Evolutionary conservation across 2,113 vertebrate genomes (phyloP).

Genomic region (Tetraodon nigroviridis): DNA sequence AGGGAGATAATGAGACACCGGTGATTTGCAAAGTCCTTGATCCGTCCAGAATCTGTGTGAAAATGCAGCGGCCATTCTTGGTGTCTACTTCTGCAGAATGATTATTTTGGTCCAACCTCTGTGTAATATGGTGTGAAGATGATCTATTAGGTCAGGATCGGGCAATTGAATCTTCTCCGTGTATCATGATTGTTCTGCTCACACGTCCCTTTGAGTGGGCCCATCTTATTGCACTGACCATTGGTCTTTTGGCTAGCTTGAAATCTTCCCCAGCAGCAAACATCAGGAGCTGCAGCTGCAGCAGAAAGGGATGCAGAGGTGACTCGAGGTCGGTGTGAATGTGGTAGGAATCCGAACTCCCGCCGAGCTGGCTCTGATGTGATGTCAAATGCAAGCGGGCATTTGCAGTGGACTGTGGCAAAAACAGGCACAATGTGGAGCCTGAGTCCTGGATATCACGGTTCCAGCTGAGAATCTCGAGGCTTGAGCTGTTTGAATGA

Average conservation of each 20-base stretch:
- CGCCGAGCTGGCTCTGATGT: constrained; percentile 27
- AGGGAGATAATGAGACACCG: too few species aligned
- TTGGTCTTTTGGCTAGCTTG: neutral
- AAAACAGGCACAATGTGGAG: constrained; percentile 30
- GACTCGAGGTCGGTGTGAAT: constrained; percentile 17
- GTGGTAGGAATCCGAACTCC: constrained; percentile 19
- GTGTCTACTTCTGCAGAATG: constrained; percentile 4
- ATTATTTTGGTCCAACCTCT: constrained; percentile 18
- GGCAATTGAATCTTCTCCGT: neutral
- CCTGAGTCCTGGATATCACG: constrained; percentile 30
- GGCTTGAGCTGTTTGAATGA: constrained; percentile 19
- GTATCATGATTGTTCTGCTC: neutral
- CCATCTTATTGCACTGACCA: constrained; percentile 5
- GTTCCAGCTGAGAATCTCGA: constrained; percentile 11
- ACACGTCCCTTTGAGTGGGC: neutral
- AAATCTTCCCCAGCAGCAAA: constrained; percentile 36
- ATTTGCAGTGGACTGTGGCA: constrained; percentile 15
- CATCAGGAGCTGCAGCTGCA: constrained; percentile 9
- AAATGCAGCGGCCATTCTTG: constrained; percentile 9
- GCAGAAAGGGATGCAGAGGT: constrained; percentile 35
- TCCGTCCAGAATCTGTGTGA: too few species aligned
- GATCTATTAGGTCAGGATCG: neutral
- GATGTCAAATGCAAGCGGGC: constrained; percentile 31
- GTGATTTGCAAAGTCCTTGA: too few species aligned
- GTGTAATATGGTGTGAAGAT: constrained; percentile 10